Evolutionary conservation across 2,888 invertebrate genomes (phyloP), one percentile per base, ranked within the genome.

Genomic region (Megamerina dolium): DNA sequence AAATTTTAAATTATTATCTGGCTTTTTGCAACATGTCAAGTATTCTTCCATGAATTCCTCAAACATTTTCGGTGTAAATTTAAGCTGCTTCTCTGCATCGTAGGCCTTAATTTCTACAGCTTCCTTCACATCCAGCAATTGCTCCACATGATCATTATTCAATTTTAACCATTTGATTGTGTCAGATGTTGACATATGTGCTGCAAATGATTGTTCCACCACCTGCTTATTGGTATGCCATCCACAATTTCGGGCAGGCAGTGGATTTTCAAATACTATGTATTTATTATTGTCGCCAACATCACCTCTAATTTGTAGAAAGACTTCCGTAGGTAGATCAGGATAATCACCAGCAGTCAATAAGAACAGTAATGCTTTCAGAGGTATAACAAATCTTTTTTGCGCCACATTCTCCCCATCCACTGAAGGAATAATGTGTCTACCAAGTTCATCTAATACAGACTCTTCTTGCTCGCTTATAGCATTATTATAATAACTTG

Each of bases 241-340:
- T 2, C 70, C 68, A 12, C 58, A 58, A 12, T 57, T 50, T 4
- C 60, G 53, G 0, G 64, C 44, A 0, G 68, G 68, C n/a, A 69
- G 34, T 0, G 63, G 61, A 1, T 51, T 33, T 5, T 61, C 39
- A n/a, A 69, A 64, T 8, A 56, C 43, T 2, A 68, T 37, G 6
- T 37, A 37, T 36, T 58, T 60, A 13, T 19, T 16, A 18, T n/a
- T 9, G 17, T 29, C 36, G 12, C 27, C 27, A 5, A 8, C 4
- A 1, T 34, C 38, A 2, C 37, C 50, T 1, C 43, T 41, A 10
- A 59, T 52, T 2, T 41, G 43, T 3, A 67, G 14, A 4, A 59
- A 18, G 50, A 61, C 55, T 46, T 68, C 70, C 1, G 55, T 53
- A 2, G 68, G 59, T 21, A 63, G 31, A 29, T 69, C 68, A 3